Evolutionary conservation across 2,888 invertebrate genomes (phyloP), one percentile per base, ranked within the genome.

Genomic region (Eumerus sabulonum): DNA sequence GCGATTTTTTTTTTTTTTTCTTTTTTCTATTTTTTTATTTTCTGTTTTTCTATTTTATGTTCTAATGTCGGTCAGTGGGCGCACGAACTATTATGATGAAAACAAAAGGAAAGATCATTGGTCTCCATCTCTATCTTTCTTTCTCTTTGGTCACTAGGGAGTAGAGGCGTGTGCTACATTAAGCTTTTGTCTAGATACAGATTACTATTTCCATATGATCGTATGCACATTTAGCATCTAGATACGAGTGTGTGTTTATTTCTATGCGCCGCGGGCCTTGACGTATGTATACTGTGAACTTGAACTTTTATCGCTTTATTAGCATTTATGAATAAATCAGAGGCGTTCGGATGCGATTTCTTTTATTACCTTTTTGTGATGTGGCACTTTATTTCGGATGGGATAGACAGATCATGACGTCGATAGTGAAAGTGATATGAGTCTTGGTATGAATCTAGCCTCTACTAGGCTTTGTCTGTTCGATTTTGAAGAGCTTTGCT

Each of bases 381-480:
- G 66, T 79, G 74, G 64, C 68, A 64, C 12, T 16, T 18, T n/a
- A n/a, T n/a, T n/a, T n/a, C n/a, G n/a, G 7, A 35, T 50, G 47
- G 17, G 48, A 62, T 59, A 35, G n/a, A 35, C 54, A 16, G 4
- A 57, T 42, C 54, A n/a, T 71, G 40, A 54, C 44, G 50, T 62
- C 27, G 17, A 54, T 62, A 72, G 66, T 67, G 74, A 72, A 76
- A 76, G 82, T 81, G 81, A 73, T 38, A 50, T 27, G 19, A 82
- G 72, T 84, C 85, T 84, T 85, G 84, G 84, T 72, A 83, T 84
- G 84, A 88, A 90, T 90, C 88, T 91, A 91, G 91, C 91, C 91
- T 91, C 91, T 91, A 90, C 91, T 91, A 91, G 91, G 91, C 91
- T 91, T 91, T 91, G 91, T 91, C 91, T 91, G 90, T 91, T 85